phyloP scores from a whole-genome alignment of 2,113 vertebrate species.

The Phrynosoma platyrhinos region DNA sequence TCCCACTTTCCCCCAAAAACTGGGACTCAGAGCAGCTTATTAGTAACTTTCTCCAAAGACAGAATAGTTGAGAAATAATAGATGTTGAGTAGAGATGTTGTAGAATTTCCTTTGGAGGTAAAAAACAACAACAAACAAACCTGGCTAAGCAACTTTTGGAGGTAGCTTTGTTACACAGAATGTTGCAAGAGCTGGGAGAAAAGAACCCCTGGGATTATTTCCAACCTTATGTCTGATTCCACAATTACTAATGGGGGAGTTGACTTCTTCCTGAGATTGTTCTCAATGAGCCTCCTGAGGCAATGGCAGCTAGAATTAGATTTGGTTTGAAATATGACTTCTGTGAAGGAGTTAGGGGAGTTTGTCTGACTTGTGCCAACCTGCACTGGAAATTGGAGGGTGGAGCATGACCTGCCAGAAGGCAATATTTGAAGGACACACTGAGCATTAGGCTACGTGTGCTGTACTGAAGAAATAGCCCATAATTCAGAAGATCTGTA shows the following conservation, averaged over 20 bases:
- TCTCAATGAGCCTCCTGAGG: conserved; percentile 12
- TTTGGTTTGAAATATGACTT: conserved; percentile 41
- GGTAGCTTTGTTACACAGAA: neutral
- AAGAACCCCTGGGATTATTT: conserved; percentile 5
- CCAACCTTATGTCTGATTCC: conserved; percentile 19
- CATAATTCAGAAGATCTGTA: neutral
- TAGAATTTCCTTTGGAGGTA: neutral
- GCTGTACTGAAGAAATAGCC: conserved; percentile 3
- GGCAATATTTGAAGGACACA: conserved; percentile 39
- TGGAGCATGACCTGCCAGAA: conserved; percentile 29
- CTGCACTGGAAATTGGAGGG: conserved; percentile 11
- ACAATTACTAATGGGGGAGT: neutral
- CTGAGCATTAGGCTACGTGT: neutral
- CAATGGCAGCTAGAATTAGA: conserved; percentile 39
- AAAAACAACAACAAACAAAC: neutral
- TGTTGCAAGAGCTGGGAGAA: neutral
- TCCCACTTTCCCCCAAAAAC: too few relatives aligned
- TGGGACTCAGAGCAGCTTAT: neutral
- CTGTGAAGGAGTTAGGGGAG: conserved; percentile 13
- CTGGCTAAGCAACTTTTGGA: neutral
- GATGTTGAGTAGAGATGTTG: neutral
- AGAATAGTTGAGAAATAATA: neutral
- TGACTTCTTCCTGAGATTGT: conserved; percentile 21
- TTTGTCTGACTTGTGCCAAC: conserved; percentile 26
- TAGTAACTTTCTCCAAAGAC: conserved; percentile 6